Evolutionary conservation across 2,888 invertebrate species (phyloP), one percentile per base, ranked within the genome.

Genomic region (Orchesellides sinensis): DNA sequence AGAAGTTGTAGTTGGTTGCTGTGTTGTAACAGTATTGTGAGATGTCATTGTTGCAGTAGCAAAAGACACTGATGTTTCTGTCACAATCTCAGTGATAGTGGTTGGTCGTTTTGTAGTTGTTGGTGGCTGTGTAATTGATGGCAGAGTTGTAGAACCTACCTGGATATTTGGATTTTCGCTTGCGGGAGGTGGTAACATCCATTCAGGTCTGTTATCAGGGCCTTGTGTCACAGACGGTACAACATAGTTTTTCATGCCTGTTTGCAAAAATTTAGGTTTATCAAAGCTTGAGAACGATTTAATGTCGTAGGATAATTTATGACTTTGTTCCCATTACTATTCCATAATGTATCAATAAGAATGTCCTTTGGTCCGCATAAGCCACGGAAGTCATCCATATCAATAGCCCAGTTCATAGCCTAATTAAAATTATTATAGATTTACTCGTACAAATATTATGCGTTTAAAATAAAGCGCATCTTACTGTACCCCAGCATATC

Each of bases 351-450:
- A 83, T 94, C 93, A 85, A 95, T 94, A 10, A 97, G 90, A 0
- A 94, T 92, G 90, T 96, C 96, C 89, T 93, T 92, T 0, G 93
- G 92, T 0, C 96, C 96, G 88, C 97, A 97, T 0, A 95, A 89
- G 0, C 96, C 96, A 79, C 92, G 92, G 89, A 96, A 97, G 90
- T 97, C 97, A 82, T 97, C 97, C 96, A 96, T 96, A 87, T 96
- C 96, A 61, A 96, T 94, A 25, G 97, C 96, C 83, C 85, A 85
- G 45, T 85, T 85, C 85, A 85, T 85, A 0, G 83, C 85, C 78
- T 78, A 17, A 4, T 56, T 52, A 32, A 63, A 40, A 59, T 1
- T 23, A 14, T 45, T 25, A 23, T 23, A 2, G 10, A 10, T 32
- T 49, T 6, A 25, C 27, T 23, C 4, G 25, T 12, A 35, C 0